Evolutionary conservation across 2,113 vertebrate species (phyloP).

Genomic region (Tapirus terrestris): DNA sequence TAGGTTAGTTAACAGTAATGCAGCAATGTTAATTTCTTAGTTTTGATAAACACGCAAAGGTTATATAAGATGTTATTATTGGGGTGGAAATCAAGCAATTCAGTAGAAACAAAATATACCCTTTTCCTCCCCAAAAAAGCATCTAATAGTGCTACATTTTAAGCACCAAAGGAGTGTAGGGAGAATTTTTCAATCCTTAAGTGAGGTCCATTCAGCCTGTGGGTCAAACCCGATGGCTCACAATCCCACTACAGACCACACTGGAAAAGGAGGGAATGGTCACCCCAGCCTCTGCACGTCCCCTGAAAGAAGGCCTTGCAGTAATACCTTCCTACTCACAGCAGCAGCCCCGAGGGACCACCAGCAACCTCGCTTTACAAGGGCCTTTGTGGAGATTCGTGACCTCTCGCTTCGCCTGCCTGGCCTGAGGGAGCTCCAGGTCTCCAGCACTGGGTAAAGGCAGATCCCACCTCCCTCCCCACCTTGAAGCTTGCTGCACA

Average conservation of each 20-base stretch:
- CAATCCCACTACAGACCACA: not conserved
- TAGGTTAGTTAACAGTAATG: not conserved
- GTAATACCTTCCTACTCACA: not conserved
- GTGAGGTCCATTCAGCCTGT: not conserved
- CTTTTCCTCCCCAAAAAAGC: not conserved
- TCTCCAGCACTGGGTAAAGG: not conserved
- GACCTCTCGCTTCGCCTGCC: not conserved
- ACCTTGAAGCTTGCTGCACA: rapidly evolving
- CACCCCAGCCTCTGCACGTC: too few species aligned
- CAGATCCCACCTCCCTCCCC: not conserved
- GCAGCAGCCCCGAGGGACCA: not conserved
- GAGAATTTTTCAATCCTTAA: not conserved
- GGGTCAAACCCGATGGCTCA: not conserved
- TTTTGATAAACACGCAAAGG: not conserved
- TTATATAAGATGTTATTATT: not conserved
- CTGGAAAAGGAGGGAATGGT: not conserved
- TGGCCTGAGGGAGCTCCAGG: not conserved
- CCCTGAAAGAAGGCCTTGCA: not conserved
- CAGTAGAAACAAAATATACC: not conserved
- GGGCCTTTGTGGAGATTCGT: not conserved
- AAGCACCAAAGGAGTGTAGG: not conserved
- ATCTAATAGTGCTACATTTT: not conserved
- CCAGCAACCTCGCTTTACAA: not conserved
- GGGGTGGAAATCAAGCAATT: not conserved
- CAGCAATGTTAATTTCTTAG: not conserved